Conservation (phyloP, 92 coral and sea anemone species). For the Zoanthus solanderi region DNA sequence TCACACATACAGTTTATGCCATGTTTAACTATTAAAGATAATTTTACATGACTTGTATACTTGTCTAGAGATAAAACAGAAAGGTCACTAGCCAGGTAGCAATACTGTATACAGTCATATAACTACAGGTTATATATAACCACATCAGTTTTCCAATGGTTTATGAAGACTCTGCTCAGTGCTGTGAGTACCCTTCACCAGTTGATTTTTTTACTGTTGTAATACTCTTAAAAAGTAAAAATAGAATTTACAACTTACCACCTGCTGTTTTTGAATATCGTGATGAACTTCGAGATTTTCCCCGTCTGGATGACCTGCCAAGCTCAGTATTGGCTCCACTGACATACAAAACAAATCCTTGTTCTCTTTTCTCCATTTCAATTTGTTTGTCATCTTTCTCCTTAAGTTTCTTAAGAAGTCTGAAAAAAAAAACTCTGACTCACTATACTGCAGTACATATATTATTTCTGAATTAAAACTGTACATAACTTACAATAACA, state of each 20-base stretch:
- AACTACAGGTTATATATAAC: background rate
- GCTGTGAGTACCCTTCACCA: too few relatives aligned
- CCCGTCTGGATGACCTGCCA: conserved; percentile 59
- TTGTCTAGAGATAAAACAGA: too few relatives aligned
- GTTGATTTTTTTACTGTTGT: background rate
- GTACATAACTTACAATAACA: too few relatives aligned
- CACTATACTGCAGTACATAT: too few relatives aligned
- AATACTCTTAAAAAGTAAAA: background rate
- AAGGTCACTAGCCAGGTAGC: background rate
- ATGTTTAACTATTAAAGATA: background rate
- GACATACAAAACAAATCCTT: conserved; percentile 94
- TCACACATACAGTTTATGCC: too few relatives aligned
- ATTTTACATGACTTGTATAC: background rate
- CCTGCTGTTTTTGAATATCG: conserved; percentile 95
- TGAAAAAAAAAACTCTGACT: background rate
- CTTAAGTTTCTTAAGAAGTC: conserved; percentile 84
- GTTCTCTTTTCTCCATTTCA: conserved; percentile 92
- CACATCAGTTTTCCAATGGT: background rate
- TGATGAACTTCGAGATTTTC: conserved; percentile 72
- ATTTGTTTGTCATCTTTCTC: conserved; percentile 91
- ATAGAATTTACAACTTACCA: conserved; percentile 10
- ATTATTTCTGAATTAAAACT: too few relatives aligned
- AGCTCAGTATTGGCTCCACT: conserved; percentile 95
- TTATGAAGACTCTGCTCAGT: too few relatives aligned
- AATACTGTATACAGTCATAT: background rate